Evolutionary conservation across 1,140 invertebrate genomes (phyloP).

Genomic region (Ooceraea biroi): DNA sequence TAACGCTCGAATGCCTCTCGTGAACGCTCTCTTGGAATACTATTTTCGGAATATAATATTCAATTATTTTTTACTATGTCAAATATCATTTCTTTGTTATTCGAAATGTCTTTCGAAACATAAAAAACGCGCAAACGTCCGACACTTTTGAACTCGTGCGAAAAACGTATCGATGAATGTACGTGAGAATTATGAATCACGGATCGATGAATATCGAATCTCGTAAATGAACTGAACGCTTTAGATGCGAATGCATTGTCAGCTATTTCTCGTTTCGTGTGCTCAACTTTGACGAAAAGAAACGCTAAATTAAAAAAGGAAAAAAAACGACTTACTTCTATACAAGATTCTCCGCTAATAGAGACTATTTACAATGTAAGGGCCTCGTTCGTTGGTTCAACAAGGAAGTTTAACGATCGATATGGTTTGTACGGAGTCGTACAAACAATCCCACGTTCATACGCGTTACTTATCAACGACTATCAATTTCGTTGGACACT

Average conservation of each 20-base stretch:
- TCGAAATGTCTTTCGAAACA: too few relatives aligned
- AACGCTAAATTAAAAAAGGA: conserved; percentile 7
- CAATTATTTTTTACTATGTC: background rate
- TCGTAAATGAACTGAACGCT: background rate
- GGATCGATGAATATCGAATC: background rate
- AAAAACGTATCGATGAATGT: background rate
- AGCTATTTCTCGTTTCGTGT: background rate
- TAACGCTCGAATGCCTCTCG: background rate
- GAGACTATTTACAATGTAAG: conserved; percentile 53
- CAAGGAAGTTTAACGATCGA: background rate
- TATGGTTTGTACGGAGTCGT: background rate
- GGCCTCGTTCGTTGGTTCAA: background rate
- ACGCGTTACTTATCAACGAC: background rate
- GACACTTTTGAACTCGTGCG: too few relatives aligned
- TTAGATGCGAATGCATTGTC: background rate
- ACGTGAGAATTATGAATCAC: background rate
- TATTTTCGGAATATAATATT: conserved; percentile 10
- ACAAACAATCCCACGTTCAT: conserved; percentile 17
- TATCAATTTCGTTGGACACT: background rate
- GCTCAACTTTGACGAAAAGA: background rate
- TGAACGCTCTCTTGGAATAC: background rate
- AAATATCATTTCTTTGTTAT: too few relatives aligned
- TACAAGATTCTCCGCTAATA: background rate
- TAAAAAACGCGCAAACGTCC: too few relatives aligned
- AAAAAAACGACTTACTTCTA: conserved; percentile 24